phyloP scores from a whole-genome alignment of 2,888 invertebrate species.

The Ariolimax columbianus region DNA sequence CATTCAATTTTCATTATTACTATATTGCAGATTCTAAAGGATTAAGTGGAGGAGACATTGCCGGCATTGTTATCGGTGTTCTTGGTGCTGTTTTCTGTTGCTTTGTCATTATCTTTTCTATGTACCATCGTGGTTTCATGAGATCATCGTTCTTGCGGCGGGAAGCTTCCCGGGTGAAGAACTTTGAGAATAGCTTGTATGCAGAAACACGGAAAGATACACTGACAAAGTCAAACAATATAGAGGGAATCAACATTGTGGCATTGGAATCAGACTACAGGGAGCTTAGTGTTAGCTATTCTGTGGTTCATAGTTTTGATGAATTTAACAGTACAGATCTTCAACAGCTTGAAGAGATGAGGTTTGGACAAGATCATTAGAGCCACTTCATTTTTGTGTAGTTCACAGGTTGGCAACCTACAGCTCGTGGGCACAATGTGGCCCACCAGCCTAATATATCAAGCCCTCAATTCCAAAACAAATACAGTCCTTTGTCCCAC shows the following conservation, averaged over 20 bases:
- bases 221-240: constrained; percentile 7
- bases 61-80: constrained; percentile 38
- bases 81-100: not conserved
- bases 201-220: constrained; percentile 45
- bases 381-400: not conserved
- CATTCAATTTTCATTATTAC: too few relatives aligned
- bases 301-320: not conserved
- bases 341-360: not conserved
- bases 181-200: constrained; percentile 49
- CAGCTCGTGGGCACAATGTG: too few relatives aligned
- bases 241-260: not conserved
- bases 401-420: too few relatives aligned
- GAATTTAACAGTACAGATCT: not conserved
- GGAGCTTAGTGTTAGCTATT: constrained; percentile 30
- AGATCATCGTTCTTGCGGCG: constrained; percentile 24
- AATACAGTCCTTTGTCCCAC: too few relatives aligned
- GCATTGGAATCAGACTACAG: not conserved
- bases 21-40: constrained; percentile 10
- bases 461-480: too few relatives aligned
- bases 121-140: not conserved
- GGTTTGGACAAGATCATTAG: not conserved
- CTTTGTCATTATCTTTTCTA: not conserved
- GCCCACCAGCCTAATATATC: too few relatives aligned
- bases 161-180: constrained; percentile 34
- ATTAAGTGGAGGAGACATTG: constrained; percentile 28